These are phyloP conservation scores for Drymonia ruficornis DNA, from an alignment of 2,888 invertebrate species.

Conservation along the genomic window DNA sequence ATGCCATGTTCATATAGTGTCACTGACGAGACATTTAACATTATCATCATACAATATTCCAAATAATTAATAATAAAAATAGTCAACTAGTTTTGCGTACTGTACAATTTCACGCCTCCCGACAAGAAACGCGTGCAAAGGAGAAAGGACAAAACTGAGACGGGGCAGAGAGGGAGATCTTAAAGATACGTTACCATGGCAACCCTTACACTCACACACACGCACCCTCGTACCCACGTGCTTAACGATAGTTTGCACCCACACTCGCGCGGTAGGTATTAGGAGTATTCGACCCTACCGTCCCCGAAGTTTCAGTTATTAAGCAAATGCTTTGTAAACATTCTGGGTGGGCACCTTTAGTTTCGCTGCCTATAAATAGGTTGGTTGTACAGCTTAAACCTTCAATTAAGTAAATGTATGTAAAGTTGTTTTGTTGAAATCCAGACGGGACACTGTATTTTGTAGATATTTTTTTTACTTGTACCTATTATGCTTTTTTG, in stretches of 20 bases:
- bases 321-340: conserved; percentile 85
- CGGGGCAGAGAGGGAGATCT: conserved; percentile 80
- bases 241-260: conserved; percentile 65
- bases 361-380: conserved; percentile 74
- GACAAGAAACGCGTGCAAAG: conserved; percentile 82
- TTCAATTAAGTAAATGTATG: conserved; percentile 65
- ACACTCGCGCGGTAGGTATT: conserved; percentile 58
- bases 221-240: conserved; percentile 34
- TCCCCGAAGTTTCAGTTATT: conserved; percentile 82
- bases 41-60: no score
- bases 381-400: conserved; percentile 71
- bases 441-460: conserved; percentile 34
- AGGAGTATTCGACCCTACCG: conserved; percentile 79
- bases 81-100: conserved; percentile 50
- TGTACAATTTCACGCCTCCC: conserved; percentile 75
- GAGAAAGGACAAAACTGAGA: conserved; percentile 84
- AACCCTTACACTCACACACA: conserved; percentile 72
- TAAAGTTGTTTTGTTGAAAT: conserved; percentile 45
- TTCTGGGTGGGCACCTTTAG: conserved; percentile 80
- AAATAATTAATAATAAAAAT: not conserved
- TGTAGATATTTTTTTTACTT: conserved; percentile 5
- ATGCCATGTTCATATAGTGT: no score
- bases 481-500: not conserved
- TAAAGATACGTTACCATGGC: conserved; percentile 82
- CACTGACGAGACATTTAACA: no score